Evolutionary conservation across 2,888 invertebrate species (phyloP).

Genomic region (Diplazon laetatorius): DNA sequence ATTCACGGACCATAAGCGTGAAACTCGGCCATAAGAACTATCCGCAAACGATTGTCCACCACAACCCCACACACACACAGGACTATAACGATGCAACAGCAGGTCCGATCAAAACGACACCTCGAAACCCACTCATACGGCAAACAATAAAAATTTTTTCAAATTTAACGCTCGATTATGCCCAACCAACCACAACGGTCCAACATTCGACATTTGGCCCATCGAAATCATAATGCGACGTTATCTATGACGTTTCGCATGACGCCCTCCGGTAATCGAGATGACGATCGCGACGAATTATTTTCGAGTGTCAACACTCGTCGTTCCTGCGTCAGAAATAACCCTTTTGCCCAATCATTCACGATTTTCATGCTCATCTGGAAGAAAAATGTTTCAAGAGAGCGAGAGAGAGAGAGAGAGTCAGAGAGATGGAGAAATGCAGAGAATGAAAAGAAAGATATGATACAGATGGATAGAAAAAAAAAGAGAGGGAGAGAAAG

Average conservation of each 20-base stretch:
- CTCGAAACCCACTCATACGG: constrained; percentile 28
- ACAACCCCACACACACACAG: constrained; percentile 9
- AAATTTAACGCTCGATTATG: constrained; percentile 82
- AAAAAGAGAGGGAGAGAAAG: too few species aligned
- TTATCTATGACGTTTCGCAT: too few species aligned
- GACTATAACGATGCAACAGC: constrained; percentile 43
- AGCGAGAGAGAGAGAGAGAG: too few species aligned
- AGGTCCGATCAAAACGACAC: constrained; percentile 44
- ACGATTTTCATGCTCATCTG: constrained; percentile 28
- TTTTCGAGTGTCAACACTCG: constrained; percentile 14
- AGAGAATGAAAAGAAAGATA: too few species aligned
- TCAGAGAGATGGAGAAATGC: too few species aligned
- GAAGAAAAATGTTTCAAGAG: too few species aligned
- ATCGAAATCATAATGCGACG: constrained; percentile 76
- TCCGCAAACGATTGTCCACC: constrained; percentile 59
- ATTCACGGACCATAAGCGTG: constrained; percentile 65
- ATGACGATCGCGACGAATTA: constrained; percentile 63
- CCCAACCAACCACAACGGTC: constrained; percentile 54
- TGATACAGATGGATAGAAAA: too few species aligned
- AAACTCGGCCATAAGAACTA: constrained; percentile 72
- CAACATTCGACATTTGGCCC: constrained; percentile 78
- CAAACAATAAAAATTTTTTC: constrained; percentile 79
- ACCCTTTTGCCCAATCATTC: too few species aligned
- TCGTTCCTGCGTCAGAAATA: too few species aligned
- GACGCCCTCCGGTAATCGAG: too few species aligned